Percentiles rank a stretch among this genome's conserved stretches.
Conservation (phyloP, 2,113 vertebrate species). For the Puntigrus tetrazona region DNA sequence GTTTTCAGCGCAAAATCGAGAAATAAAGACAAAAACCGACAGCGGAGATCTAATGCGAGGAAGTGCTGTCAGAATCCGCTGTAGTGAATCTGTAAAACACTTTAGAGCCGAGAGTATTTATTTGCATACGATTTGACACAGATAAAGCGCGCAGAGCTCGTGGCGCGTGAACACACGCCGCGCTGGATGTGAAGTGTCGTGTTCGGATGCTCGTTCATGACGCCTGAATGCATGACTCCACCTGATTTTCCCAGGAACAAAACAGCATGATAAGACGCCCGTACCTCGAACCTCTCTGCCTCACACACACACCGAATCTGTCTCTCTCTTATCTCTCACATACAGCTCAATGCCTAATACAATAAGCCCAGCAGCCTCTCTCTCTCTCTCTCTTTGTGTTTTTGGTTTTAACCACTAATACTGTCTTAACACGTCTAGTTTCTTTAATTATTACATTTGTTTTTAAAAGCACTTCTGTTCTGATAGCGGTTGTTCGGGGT, state of each 20-base stretch:
- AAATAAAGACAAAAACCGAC: constrained; percentile 47
- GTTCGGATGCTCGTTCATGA: constrained; percentile 1
- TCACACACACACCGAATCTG: constrained; percentile 24
- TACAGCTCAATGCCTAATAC: constrained; percentile 45
- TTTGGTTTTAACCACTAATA: constrained; percentile 56
- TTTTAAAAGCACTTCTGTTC: not conserved
- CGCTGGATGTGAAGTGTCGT: constrained; percentile 22
- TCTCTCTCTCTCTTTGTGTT: constrained; percentile 10
- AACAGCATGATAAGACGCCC: constrained; percentile 60
- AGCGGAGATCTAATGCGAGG: constrained; percentile 16
- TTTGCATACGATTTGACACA: constrained; percentile 1
- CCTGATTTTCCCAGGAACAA: constrained; percentile 37
- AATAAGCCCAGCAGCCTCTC: constrained; percentile 13
- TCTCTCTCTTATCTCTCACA: constrained; percentile 45
- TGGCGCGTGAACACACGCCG: not conserved
- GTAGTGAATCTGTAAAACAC: constrained; percentile 17
- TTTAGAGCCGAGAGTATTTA: not conserved
- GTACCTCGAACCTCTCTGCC: constrained; percentile 59
- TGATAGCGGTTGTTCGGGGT: not conserved
- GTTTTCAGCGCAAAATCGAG: constrained; percentile 40
- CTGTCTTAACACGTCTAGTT: constrained; percentile 40
- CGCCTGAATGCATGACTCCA: constrained; percentile 39
- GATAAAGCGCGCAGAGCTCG: not conserved
- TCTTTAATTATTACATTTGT: not conserved
- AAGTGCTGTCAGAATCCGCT: constrained; percentile 18